Base-by-base conservation (phyloP, 2,797 vertebrate genomes). In the Ara ararauna region DNA sequence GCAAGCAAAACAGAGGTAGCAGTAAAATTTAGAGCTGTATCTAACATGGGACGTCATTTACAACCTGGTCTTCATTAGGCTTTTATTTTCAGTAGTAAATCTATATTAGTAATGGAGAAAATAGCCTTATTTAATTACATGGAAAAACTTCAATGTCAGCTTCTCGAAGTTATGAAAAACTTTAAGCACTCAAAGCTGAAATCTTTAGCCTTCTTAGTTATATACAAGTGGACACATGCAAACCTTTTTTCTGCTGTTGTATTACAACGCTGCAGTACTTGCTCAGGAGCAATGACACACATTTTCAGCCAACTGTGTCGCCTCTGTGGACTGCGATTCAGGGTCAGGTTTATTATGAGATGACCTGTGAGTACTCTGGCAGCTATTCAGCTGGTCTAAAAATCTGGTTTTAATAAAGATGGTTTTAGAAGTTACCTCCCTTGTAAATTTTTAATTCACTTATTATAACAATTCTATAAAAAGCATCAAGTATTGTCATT, bases 331-430 rank as follows among this genome's bases (percentile, higher is more conserved):
- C 65, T 87, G 62, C 30, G 42, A 85, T 75, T 60, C 60, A 80
- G 54, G 13, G 48, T 47, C 42, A 68, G 7, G 21, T 53, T 90
- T 42, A 36, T 13, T 23, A 29, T 47, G 16, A 82, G 22, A 44
- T 74, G 51, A 45, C 17, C 22, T 85, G 11, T 60, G 71, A 78
- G 13, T 68, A 40, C 34, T 86, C 51, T 30, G 27, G 64, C 36
- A 62, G 20, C 48, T 89, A 27, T 50, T 93, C 38, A 64, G 11
- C 30, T 89, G 29, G 16, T n/a, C 61, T 87, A 81, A 91, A 93
- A 92, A 70, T 53, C n/a, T 60, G 10, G 54, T 77, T 87, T 89
- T 94, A 96, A 95, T 71, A 65, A 62, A 34, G 58, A 75, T 71
- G 87, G 53, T 34, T 94, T 92, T 70, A 76, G 48, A 89, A 81